These are phyloP conservation scores for Rhamphomyia laevipes DNA, from an alignment of 2,888 invertebrate genomes.

Conservation along the genomic window DNA sequence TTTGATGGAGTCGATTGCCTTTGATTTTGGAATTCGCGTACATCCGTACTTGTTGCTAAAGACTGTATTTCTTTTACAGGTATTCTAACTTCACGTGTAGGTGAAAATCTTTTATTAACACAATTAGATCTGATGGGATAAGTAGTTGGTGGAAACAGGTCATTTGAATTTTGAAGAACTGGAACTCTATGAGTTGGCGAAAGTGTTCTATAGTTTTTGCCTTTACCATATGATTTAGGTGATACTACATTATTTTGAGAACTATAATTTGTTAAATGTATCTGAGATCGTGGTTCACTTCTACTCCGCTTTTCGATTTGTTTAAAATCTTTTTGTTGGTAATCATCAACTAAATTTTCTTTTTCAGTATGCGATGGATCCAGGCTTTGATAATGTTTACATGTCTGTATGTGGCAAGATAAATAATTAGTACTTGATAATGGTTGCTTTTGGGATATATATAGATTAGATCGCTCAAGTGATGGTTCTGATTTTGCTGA, in stretches of 20 bases:
- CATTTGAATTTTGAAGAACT: no score
- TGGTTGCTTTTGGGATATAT: constrained; percentile 52
- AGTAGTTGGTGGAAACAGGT: no score
- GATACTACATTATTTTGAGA: neutral
- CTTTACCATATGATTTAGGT: neutral
- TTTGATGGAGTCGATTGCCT: no score
- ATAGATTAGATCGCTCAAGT: constrained; percentile 46
- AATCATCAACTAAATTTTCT: constrained; percentile 26
- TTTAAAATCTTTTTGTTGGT: constrained; percentile 30
- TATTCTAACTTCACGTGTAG: neutral
- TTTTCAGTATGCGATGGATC: constrained; percentile 13
- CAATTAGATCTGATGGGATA: no score
- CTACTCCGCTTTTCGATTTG: constrained; percentile 43
- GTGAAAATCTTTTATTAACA: neutral
- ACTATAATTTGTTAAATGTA: neutral
- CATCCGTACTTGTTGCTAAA: neutral
- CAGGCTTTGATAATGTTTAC: constrained; percentile 9
- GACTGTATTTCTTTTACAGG: neutral
- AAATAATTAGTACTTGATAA: neutral
- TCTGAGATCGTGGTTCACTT: constrained; percentile 46
- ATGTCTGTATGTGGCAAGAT: no score
- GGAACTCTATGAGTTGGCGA: neutral
- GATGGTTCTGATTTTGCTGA: constrained; percentile 45
- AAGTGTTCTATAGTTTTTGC: neutral
- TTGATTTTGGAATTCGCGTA: no score